Conservation (phyloP, 2,888 invertebrate genomes). For the Lasioglossum oenotherae region DNA sequence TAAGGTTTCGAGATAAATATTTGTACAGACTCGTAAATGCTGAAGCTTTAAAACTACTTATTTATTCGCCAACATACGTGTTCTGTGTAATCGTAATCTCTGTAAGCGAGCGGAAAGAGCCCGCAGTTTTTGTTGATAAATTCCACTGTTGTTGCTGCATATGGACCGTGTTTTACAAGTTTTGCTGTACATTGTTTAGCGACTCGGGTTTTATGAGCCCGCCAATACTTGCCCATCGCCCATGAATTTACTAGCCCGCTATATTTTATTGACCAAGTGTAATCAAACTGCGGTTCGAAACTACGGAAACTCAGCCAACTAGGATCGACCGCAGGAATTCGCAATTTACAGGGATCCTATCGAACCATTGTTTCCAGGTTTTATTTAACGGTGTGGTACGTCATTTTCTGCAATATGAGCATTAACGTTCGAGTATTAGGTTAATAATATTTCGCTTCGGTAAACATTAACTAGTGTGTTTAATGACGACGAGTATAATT, state of each 20-base stretch:
- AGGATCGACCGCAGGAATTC: slow-evolving; percentile 29
- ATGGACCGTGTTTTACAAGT: not conserved
- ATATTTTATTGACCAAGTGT: not conserved
- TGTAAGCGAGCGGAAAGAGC: not conserved
- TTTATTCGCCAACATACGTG: too few relatives aligned
- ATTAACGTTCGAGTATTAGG: slow-evolving; percentile 14
- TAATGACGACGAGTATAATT: not conserved
- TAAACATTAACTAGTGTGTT: not conserved
- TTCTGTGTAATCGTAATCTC: not conserved
- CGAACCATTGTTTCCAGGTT: slow-evolving; percentile 18
- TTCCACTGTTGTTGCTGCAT: not conserved
- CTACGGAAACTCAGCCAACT: slow-evolving; percentile 16
- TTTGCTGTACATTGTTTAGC: not conserved
- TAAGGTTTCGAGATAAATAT: too few relatives aligned
- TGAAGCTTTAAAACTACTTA: not conserved
- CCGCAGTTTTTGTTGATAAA: not conserved
- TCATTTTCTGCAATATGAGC: too few relatives aligned
- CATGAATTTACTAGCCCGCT: not conserved
- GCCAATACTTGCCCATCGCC: not conserved
- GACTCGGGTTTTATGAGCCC: not conserved
- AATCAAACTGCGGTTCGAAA: slow-evolving; percentile 11
- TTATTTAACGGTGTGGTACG: slow-evolving; percentile 34
- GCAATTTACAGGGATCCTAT: slow-evolving; percentile 33
- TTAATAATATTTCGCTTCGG: slow-evolving; percentile 10
- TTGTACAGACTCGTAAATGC: too few relatives aligned